Conservation (phyloP, 2,888 invertebrate species). For the Tetranychus truncatus region DNA sequence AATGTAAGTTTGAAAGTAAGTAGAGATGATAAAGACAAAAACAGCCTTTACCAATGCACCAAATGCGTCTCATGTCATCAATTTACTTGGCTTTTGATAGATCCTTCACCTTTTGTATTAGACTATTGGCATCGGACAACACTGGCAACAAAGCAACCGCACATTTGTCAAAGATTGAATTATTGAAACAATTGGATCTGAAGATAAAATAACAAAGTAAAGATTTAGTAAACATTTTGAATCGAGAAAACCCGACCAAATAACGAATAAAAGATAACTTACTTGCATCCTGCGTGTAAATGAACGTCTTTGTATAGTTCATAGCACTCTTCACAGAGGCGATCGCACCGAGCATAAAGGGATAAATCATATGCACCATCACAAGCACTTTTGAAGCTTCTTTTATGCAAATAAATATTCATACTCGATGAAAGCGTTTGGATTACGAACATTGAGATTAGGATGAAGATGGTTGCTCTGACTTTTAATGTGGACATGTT, state of each 20-base stretch:
- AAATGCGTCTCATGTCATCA: too few relatives aligned
- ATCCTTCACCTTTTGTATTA: too few relatives aligned
- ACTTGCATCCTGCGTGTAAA: neutral
- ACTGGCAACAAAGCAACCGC: neutral
- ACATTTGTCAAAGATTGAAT: neutral
- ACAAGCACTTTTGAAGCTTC: neutral
- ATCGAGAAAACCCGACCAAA: neutral
- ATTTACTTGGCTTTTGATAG: too few relatives aligned
- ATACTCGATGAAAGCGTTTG: too few relatives aligned
- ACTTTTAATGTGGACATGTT: too few relatives aligned
- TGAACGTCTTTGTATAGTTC: neutral
- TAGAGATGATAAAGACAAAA: too few relatives aligned
- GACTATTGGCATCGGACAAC: neutral
- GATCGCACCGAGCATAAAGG: neutral
- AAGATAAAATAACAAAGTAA: neutral
- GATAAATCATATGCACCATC: neutral
- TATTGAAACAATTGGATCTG: neutral
- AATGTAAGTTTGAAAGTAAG: too few relatives aligned
- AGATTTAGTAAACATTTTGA: neutral
- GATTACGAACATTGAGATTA: too few relatives aligned
- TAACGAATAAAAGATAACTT: neutral
- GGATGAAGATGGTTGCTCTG: too few relatives aligned
- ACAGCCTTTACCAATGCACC: too few relatives aligned
- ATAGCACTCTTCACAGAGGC: neutral
- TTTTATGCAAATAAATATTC: neutral